These are phyloP conservation scores for Novumbra hubbsi DNA, from an alignment of 2,797 vertebrate genomes.

Conservation along the genomic window DNA sequence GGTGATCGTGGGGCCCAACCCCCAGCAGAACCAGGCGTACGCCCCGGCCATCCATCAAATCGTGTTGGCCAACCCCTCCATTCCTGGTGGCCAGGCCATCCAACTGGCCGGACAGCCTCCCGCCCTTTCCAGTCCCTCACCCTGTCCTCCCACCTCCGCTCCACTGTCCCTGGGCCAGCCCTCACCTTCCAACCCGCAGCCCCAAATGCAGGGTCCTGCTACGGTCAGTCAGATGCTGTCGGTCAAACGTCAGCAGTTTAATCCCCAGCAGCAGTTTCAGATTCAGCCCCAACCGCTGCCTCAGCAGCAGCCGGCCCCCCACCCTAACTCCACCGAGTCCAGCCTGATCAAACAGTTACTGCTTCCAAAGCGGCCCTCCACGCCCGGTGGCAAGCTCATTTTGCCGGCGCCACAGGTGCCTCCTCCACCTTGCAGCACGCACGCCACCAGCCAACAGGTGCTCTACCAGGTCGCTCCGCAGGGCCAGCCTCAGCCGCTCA, in stretches of 20 bases:
- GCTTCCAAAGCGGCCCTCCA: constrained; percentile 96
- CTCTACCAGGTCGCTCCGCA: constrained; percentile 92
- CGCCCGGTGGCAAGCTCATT: constrained; percentile 96
- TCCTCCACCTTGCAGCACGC: constrained; percentile 82
- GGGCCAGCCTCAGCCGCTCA: constrained; percentile 84
- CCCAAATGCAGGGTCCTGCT: constrained; percentile 80
- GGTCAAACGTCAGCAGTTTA: constrained; percentile 78
- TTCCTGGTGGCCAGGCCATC: constrained; percentile 85
- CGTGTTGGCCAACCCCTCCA: constrained; percentile 89
- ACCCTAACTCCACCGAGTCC: constrained; percentile 91
- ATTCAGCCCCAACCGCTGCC: constrained; percentile 67
- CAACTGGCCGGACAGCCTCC: constrained; percentile 87
- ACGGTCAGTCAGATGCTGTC: constrained; percentile 93
- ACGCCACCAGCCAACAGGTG: constrained; percentile 87
- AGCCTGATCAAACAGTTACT: constrained; percentile 98
- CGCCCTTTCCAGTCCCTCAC: constrained; percentile 78
- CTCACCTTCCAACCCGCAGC: constrained; percentile 77
- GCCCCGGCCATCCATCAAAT: constrained; percentile 97
- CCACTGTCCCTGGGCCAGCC: constrained; percentile 72
- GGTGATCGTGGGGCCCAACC: constrained; percentile 88
- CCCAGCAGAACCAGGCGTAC: constrained; percentile 87
- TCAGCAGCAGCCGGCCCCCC: constrained; percentile 78
- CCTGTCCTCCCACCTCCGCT: constrained; percentile 73
- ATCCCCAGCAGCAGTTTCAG: background rate
- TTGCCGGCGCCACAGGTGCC: constrained; percentile 97